These are phyloP conservation scores for Glaucidium brasilianum DNA, from an alignment of 2,113 vertebrate species.

Conservation along the genomic window DNA sequence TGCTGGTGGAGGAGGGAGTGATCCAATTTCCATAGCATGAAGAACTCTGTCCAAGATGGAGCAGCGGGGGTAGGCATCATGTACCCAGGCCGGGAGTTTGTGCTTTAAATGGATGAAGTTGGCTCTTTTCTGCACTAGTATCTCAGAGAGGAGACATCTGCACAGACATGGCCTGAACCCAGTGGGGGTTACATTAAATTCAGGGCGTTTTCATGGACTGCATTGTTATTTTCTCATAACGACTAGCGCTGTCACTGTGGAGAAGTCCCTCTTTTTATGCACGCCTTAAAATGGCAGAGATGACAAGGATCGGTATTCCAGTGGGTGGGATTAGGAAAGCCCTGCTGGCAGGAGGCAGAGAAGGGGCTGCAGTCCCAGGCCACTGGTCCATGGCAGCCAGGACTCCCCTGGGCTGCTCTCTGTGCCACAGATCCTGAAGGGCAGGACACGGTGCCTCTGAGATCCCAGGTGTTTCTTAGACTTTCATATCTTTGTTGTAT, in stretches of 20 bases:
- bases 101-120: background rate
- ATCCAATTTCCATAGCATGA: accelerated
- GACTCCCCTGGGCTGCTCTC: too few species aligned
- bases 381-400: accelerated
- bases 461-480: background rate
- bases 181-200: accelerated
- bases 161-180: accelerated
- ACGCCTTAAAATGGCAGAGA: background rate
- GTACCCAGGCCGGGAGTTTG: background rate
- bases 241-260: background rate
- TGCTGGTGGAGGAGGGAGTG: background rate
- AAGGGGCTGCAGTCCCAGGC: background rate
- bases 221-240: background rate
- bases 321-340: background rate
- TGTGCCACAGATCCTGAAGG: accelerated
- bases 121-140: background rate
- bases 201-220: accelerated
- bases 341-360: background rate
- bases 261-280: background rate
- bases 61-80: background rate
- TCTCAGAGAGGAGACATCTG: background rate
- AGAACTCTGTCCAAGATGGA: background rate
- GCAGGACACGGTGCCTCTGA: too few species aligned
- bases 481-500: background rate
- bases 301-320: accelerated